Base-by-base conservation (phyloP, 2,888 invertebrate genomes). In the Cerastoderma edule region DNA sequence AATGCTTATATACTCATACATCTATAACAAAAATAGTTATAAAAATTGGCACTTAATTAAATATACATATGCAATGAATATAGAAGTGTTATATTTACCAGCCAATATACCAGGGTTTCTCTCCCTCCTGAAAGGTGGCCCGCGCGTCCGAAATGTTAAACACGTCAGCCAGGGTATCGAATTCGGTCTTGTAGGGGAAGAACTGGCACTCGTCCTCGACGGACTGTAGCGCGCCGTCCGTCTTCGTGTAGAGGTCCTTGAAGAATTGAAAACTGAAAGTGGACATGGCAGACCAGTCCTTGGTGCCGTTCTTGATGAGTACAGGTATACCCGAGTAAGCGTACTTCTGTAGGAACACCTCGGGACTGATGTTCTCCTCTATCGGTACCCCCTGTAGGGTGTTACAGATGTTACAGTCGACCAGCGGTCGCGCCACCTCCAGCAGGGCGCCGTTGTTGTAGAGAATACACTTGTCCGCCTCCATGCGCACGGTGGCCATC, bases 181-280 rank as follows among this genome's bases (percentile, higher is more conserved):
- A 96, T 46, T 96, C 96, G 0, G 98, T 98, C 93, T 96, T 90
- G 93, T 99, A 99, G 0, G 98, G 97, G 91, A 99, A 97, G 93
- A 98, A 99, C 92, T 98, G 98, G 85, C 98, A 99, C 82, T 96
- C 95, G 39, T 90, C 82, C n/a, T 88, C 88, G 0, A 80, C 80
- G 1, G 82, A 80, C 44, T 92, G 87, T 63, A 92, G 70, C 4
- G 87, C 89, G 3, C 91, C 87, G 63, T 91, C 88, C 56, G 94
- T 94, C 33, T 94, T 93, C 5, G 85, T 81, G 93, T 98, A 98
- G 68, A 93, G 74, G 28, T 90, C 93, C 82, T 96, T 96, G 92
- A 99, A 97, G 93, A 96, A 97, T 75, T 95, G 93, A 89, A 96
- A 98, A 83, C 95, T 95, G 93, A 98, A 98, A 63, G 94, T 94